phyloP scores from a whole-genome alignment of 2,113 vertebrate species.

The Vireo altiloquus region DNA sequence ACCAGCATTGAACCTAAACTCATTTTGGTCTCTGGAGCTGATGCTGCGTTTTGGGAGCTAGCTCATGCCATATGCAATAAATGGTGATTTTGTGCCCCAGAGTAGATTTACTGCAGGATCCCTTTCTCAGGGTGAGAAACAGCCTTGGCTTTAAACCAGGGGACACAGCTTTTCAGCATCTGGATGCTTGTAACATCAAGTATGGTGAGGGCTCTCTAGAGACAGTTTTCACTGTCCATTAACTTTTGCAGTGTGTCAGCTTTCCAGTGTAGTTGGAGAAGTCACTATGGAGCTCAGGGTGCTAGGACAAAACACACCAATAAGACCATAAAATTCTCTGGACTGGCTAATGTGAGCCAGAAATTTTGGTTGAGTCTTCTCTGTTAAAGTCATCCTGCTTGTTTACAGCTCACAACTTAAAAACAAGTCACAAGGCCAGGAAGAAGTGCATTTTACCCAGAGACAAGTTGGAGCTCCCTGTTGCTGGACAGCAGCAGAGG shows the following conservation, averaged over 20 bases:
- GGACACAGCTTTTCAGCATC: not conserved
- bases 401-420: not conserved
- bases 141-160: not conserved
- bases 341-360: not conserved
- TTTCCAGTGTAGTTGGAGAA: not conserved
- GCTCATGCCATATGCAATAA: not conserved
- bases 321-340: not conserved
- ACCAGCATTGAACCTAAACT: not conserved
- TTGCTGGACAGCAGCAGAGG: not conserved
- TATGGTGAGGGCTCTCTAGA: not conserved
- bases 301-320: not conserved
- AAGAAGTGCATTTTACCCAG: not conserved
- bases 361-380: not conserved
- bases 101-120: not conserved
- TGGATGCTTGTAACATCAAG: not conserved
- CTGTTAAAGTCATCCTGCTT: not conserved
- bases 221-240: constrained; percentile 6
- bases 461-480: not conserved
- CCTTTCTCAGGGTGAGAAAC: not conserved
- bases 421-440: not conserved
- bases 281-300: not conserved
- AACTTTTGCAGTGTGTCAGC: not conserved
- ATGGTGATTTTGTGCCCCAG: not conserved
- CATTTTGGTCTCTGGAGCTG: not conserved
- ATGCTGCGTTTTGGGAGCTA: not conserved